A percentile compares a stretch with the other conserved stretches of the same genome.
Evolutionary conservation across 2,113 vertebrate genomes (phyloP).

Genomic region (Riparia riparia): DNA sequence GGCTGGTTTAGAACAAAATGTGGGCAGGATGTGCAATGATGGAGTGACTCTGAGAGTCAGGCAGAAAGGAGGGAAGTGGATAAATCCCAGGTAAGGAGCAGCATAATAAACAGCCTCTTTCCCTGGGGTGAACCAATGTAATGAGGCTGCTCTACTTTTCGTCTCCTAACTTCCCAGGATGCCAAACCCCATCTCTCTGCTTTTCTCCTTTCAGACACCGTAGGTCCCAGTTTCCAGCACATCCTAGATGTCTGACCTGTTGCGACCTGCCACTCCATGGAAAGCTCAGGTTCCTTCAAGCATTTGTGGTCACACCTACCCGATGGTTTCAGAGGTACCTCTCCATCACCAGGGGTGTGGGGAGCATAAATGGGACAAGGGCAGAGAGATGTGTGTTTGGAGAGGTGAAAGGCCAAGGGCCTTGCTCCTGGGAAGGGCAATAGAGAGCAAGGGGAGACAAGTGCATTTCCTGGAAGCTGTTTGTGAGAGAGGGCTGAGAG

Average conservation of each 20-base stretch:
- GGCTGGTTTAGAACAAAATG: background rate
- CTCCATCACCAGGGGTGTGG: background rate
- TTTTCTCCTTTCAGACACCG: background rate
- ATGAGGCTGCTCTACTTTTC: background rate
- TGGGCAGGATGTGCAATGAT: background rate
- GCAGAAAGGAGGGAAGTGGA: background rate
- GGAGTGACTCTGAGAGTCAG: background rate
- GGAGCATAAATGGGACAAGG: background rate
- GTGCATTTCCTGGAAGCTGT: background rate
- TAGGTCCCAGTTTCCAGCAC: background rate
- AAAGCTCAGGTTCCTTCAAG: background rate
- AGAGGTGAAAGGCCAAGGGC: background rate
- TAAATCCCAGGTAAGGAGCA: background rate
- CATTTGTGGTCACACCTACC: background rate
- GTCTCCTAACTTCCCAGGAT: background rate
- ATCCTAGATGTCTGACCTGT: background rate
- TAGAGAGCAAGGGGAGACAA: background rate
- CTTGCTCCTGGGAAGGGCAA: background rate
- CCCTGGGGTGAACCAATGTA: background rate
- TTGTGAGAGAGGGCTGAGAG: background rate
- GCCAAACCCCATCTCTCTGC: background rate
- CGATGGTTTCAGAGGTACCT: background rate
- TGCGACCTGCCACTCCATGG: rapidly evolving
- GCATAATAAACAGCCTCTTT: background rate
- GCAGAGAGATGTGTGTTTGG: background rate